A percentile compares a stretch with the other conserved stretches of the same genome.
Conservation (phyloP, 2,888 invertebrate genomes). For the Rhagium mordax region DNA sequence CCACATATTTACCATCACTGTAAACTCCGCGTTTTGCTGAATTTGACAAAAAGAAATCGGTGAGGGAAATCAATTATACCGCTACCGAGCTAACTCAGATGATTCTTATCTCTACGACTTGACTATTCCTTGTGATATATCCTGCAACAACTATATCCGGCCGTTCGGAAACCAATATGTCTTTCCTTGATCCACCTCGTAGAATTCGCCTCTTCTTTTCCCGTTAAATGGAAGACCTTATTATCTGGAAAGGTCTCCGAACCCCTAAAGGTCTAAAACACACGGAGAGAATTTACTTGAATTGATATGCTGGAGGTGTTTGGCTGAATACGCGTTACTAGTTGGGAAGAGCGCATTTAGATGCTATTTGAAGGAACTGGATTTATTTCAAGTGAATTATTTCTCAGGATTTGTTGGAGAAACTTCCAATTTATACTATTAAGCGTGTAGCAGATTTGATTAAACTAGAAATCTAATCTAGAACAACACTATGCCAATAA, state of each 20-base stretch:
- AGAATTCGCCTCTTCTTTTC: background rate
- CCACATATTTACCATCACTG: too few relatives aligned
- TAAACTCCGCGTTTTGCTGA: too few relatives aligned
- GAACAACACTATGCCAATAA: too few relatives aligned
- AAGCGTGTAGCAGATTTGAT: too few relatives aligned
- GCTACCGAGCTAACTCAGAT: too few relatives aligned
- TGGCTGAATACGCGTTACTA: conserved; percentile 1
- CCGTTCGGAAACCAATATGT: background rate
- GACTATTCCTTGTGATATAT: too few relatives aligned
- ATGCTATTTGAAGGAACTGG: background rate
- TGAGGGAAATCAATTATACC: too few relatives aligned
- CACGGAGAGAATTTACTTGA: conserved; percentile 10
- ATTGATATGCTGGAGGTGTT: conserved; percentile 7
- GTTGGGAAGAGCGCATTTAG: background rate
- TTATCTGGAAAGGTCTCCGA: background rate
- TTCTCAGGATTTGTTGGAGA: background rate
- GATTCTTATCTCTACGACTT: too few relatives aligned
- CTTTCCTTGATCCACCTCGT: background rate
- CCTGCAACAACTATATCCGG: background rate
- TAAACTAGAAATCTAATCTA: too few relatives aligned
- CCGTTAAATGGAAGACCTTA: background rate
- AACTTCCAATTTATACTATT: background rate
- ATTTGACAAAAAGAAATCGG: too few relatives aligned
- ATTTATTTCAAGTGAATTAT: background rate
- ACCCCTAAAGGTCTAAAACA: background rate